Conservation (phyloP, 2,113 vertebrate species). For the Barbus barbus region DNA sequence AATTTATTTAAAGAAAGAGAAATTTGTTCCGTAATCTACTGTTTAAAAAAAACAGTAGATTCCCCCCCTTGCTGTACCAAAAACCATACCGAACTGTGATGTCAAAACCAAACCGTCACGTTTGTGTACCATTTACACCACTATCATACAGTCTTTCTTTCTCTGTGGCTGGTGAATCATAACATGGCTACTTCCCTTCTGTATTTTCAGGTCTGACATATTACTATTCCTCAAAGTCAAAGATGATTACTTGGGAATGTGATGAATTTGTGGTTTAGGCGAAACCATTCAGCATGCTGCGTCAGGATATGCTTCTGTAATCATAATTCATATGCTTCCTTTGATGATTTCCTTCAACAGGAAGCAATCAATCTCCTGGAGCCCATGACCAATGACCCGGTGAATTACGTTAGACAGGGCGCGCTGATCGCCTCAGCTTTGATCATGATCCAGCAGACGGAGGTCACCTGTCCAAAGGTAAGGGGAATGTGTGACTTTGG, state of each 20-base stretch:
- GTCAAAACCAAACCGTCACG: too few relatives aligned
- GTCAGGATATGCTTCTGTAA: background rate
- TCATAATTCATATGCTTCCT: background rate
- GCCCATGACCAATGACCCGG: slow-evolving; percentile 98
- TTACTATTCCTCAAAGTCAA: background rate
- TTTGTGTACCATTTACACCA: too few relatives aligned
- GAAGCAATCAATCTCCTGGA: slow-evolving; percentile 98
- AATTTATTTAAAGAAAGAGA: too few relatives aligned
- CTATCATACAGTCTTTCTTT: too few relatives aligned
- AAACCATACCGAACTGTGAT: too few relatives aligned
- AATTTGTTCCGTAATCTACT: too few relatives aligned
- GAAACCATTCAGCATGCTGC: background rate
- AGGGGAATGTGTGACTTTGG: slow-evolving; percentile 21
- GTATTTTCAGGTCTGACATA: background rate
- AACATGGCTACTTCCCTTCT: background rate
- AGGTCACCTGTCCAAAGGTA: slow-evolving; percentile 98
- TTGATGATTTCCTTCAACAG: slow-evolving; percentile 68
- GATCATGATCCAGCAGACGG: slow-evolving; percentile 98
- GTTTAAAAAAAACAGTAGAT: too few relatives aligned
- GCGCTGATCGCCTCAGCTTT: slow-evolving; percentile 95
- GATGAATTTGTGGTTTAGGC: background rate
- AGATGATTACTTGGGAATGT: background rate
- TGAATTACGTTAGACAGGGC: slow-evolving; percentile 97
- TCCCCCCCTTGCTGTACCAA: too few relatives aligned
- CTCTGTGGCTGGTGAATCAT: background rate